Percentiles rank a stretch among this genome's conserved stretches.
These are phyloP conservation scores for Aphyosemion australe DNA, from an alignment of 2,113 vertebrate genomes.

Conservation along the genomic window DNA sequence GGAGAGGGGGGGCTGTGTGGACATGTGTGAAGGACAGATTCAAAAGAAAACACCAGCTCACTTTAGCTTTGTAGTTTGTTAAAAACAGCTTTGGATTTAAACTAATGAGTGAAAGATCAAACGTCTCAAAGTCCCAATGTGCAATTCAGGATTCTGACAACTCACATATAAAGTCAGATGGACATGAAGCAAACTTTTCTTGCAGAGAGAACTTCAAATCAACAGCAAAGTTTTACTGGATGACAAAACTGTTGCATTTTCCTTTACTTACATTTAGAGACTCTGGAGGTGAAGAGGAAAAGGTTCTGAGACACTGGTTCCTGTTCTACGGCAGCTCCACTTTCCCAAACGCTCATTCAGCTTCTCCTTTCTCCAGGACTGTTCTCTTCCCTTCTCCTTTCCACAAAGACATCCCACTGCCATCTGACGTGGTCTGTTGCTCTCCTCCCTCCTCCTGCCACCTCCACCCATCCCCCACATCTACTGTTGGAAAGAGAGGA, in stretches of 20 bases:
- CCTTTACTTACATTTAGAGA: constrained; percentile 43
- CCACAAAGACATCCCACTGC: constrained; percentile 40
- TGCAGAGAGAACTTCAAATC: background rate
- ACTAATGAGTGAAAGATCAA: no score
- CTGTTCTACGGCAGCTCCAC: constrained; percentile 15
- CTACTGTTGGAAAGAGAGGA: background rate
- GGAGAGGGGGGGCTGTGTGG: constrained; percentile 1
- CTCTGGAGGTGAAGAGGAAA: background rate
- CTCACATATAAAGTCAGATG: no score
- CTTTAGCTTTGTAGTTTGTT: background rate
- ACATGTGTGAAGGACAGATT: constrained; percentile 24
- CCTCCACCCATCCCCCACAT: constrained; percentile 41
- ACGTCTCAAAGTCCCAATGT: background rate
- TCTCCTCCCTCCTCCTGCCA: constrained; percentile 1
- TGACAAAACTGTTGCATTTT: background rate
- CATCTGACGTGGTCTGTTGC: constrained; percentile 45
- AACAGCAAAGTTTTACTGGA: background rate
- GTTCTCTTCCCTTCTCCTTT: constrained; percentile 18
- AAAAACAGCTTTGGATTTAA: background rate
- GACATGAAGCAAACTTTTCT: background rate
- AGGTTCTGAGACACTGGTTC: constrained; percentile 1
- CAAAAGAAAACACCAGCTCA: constrained; percentile 8
- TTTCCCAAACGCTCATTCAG: constrained; percentile 38
- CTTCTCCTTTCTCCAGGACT: constrained; percentile 33
- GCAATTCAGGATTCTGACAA: background rate